These are phyloP conservation scores for Columba guinea DNA, from an alignment of 2,797 vertebrate genomes.

Conservation along the genomic window DNA sequence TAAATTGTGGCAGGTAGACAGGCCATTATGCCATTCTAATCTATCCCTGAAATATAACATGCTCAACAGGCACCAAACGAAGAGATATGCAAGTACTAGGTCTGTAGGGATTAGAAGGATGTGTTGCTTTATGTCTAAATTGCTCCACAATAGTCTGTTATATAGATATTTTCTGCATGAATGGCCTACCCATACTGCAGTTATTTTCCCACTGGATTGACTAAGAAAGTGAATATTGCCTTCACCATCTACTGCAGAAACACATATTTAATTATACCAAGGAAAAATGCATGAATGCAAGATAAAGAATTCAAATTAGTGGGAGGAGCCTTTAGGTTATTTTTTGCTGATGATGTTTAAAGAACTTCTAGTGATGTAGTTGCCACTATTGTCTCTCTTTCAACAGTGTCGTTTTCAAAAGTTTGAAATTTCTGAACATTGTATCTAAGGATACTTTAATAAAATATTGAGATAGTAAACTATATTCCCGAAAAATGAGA, in stretches of 20 bases:
- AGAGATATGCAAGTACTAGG: neutral
- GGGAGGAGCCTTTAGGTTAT: neutral
- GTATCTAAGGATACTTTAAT: neutral
- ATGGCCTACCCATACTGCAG: neutral
- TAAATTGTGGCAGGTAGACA: neutral
- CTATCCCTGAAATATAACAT: neutral
- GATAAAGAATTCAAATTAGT: neutral
- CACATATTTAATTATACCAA: neutral
- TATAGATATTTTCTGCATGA: neutral
- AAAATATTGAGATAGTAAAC: neutral
- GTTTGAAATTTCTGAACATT: neutral
- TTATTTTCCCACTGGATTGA: neutral
- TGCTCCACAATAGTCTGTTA: neutral
- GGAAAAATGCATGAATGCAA: neutral
- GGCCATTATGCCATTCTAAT: neutral
- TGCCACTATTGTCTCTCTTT: neutral
- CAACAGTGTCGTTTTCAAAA: neutral
- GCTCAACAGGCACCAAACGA: neutral
- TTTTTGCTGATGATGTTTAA: neutral
- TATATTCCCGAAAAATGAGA: neutral
- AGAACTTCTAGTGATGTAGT: neutral
- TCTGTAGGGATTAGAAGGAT: neutral
- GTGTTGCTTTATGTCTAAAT: neutral
- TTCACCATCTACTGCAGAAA: neutral
- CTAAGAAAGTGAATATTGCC: neutral